Conservation (phyloP, 1,140 invertebrate genomes). For the Mylabris phalerata region DNA sequence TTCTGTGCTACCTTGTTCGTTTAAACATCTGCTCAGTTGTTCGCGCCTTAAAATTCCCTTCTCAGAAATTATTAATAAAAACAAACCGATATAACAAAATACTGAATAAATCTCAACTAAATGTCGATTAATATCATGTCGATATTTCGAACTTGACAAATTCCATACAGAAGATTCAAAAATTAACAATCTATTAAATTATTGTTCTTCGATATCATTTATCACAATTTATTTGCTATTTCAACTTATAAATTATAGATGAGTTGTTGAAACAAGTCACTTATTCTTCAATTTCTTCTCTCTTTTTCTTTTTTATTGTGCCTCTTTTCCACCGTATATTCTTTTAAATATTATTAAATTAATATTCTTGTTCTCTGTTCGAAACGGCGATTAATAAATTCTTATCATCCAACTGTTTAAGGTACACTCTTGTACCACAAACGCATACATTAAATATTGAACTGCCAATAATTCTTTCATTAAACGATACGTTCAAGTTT, state of each 20-base stretch:
- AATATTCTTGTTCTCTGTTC: constrained; percentile 6
- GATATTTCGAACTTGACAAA: constrained; percentile 4
- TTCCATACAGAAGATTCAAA: neutral
- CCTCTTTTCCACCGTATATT: too few species aligned
- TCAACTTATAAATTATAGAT: constrained; percentile 21
- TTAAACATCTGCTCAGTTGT: neutral
- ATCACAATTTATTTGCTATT: constrained; percentile 8
- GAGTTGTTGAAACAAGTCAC: constrained; percentile 18
- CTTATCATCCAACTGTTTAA: neutral
- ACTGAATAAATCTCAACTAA: neutral
- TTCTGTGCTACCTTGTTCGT: constrained; percentile 1
- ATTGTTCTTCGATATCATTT: constrained; percentile 6
- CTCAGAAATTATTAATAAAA: constrained; percentile 2
- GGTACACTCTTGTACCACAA: neutral
- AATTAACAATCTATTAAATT: constrained; percentile 12
- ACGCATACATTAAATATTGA: constrained; percentile 1
- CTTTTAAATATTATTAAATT: neutral
- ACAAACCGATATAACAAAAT: constrained; percentile 1
- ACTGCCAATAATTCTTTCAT: constrained; percentile 6
- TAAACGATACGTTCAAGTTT: neutral
- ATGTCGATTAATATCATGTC: constrained; percentile 4
- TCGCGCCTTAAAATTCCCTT: neutral
- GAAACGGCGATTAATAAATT: constrained; percentile 3
- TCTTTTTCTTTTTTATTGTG: too few species aligned
- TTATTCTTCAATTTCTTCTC: too few species aligned